Evolutionary conservation across 1,140 invertebrate genomes (phyloP).

Genomic region (Leptoteleia sp.): DNA sequence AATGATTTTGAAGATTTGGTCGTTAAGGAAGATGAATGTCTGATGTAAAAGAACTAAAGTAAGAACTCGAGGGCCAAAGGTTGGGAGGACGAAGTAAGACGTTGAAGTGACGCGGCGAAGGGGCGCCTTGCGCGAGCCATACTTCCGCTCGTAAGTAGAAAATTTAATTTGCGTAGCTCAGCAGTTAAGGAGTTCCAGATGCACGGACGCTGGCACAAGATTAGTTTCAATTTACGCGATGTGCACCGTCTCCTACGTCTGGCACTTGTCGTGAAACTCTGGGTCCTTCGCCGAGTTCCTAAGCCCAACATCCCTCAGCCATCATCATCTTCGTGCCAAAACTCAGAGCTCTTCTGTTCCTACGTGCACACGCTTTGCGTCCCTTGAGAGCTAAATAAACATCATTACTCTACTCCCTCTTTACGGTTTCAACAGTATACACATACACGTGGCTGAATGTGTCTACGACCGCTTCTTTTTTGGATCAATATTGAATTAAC

Average conservation of each 20-base stretch:
- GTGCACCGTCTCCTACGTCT: constrained; percentile 60
- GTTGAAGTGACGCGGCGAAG: constrained; percentile 21
- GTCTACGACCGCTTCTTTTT: constrained; percentile 4
- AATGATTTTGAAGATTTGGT: constrained; percentile 53
- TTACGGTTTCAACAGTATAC: constrained; percentile 44
- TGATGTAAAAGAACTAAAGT: constrained; percentile 41
- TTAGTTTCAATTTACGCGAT: constrained; percentile 76
- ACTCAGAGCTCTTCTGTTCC: constrained; percentile 70
- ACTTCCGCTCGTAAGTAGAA: constrained; percentile 74
- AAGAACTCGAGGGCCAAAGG: constrained; percentile 49
- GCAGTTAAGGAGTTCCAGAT: constrained; percentile 76
- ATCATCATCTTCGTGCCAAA: constrained; percentile 73
- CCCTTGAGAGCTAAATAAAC: constrained; percentile 77
- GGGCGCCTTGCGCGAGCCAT: constrained; percentile 52
- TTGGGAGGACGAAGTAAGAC: constrained; percentile 39
- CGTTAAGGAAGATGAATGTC: constrained; percentile 54
- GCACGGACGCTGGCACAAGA: constrained; percentile 70
- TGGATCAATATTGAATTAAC: constrained; percentile 33
- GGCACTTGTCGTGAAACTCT: constrained; percentile 64
- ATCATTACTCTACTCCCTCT: constrained; percentile 74
- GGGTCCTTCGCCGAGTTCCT: constrained; percentile 56
- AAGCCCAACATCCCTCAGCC: constrained; percentile 68
- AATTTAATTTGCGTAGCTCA: constrained; percentile 80
- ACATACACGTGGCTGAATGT: too few species aligned
- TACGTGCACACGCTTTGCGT: constrained; percentile 67